Evolutionary conservation across 2,888 invertebrate species (phyloP), one percentile per base, ranked within the genome.

Genomic region (Phaonia tiefii): DNA sequence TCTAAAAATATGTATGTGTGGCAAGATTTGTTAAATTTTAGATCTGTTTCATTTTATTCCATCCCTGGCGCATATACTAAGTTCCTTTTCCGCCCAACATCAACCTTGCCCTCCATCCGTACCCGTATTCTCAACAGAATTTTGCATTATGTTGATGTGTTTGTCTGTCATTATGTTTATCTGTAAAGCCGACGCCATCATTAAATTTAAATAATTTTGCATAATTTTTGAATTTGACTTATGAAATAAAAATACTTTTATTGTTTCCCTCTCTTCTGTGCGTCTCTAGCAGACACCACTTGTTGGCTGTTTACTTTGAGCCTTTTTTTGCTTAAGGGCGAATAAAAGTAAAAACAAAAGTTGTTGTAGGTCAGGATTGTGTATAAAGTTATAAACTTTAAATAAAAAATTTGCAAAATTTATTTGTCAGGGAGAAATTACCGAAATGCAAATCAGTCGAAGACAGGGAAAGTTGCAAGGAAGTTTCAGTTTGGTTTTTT

Each of bases 171-270:
- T 15, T 11, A 26, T 63, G 65, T 44, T 11, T 56, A 8, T 63
- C 26, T 65, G 31, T 11, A 46, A 25, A 26, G 31, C 51, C 44
- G 83, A 83, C 82, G 86, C 84, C 84, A 80, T 83, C 83, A 83
- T 86, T 84, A 87, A 87, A 88, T 88, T 88, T 89, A 88, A 88
- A 89, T 88, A 89, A 89, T 88, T 88, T 88, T 88, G 87, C 89
- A 89, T 88, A 88, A 89, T 89, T 87, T 87, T 85, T 85, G 85
- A 87, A 86, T 87, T 78, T 86, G 86, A 88, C 88, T 89, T 88
- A 88, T 87, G 87, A 85, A 87, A 63, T 42, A 39, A 63, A 63
- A 42, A 63, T 22, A 63, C 25, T 39, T 46, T 72, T 73, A 44
- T 44, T 42, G 72, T 51, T 81, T 71, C 82, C 82, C 31, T 71